Percentiles rank a stretch among this genome's conserved stretches.
These are phyloP conservation scores for Pristis pectinata DNA, from an alignment of 2,797 vertebrate species.

Conservation along the genomic window DNA sequence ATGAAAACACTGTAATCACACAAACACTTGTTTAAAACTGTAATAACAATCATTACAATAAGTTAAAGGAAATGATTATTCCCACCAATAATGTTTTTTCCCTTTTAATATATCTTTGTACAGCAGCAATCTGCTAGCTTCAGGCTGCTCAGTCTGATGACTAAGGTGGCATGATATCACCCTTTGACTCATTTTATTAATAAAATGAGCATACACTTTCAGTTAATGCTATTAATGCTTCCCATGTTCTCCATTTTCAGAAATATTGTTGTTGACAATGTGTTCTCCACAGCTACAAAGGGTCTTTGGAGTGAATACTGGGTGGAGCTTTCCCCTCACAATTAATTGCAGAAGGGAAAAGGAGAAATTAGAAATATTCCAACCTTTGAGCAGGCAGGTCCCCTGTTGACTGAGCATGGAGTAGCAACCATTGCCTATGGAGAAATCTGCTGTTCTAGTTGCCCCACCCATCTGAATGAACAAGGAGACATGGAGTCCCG, in stretches of 20 bases:
- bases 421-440: conserved; percentile 29
- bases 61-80: background rate
- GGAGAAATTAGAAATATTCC: background rate
- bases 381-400: background rate
- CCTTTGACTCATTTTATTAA: conserved; percentile 15
- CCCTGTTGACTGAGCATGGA: conserved; percentile 18
- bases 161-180: background rate
- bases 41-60: background rate
- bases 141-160: background rate
- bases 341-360: background rate
- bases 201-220: background rate
- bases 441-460: conserved; percentile 25
- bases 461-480: conserved; percentile 35
- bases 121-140: background rate
- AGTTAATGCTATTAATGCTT: background rate
- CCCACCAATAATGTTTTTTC: background rate
- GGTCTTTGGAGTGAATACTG: background rate
- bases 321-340: background rate
- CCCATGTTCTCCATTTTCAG: background rate
- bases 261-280: background rate
- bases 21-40: background rate
- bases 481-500: conserved; percentile 5
- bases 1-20: background rate
- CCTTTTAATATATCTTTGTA: background rate
- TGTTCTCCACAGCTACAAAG: background rate